Evolutionary conservation across 2,797 vertebrate genomes (phyloP), one percentile per base, ranked within the genome.

Genomic region (Amblyopsis hoosieri): DNA sequence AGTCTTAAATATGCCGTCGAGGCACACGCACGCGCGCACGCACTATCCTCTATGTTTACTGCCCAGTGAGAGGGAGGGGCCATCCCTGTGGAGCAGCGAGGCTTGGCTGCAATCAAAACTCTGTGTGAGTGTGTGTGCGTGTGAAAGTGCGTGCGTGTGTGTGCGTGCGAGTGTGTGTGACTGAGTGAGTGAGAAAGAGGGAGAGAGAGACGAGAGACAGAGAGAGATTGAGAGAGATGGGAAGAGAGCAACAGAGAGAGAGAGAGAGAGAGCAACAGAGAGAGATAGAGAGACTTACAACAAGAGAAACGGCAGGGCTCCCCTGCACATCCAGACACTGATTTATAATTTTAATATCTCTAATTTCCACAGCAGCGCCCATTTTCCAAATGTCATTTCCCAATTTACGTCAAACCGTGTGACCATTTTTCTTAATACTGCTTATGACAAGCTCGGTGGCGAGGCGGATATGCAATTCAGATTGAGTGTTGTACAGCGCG

Each of bases 331-430:
- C 84, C 89, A 92, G 92, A 94, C 92, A 93, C 93, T 95, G 94
- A 95, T 95, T 95, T 94, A 95, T 95, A 93, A 95, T 95, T 95
- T 94, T 96, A 95, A 96, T 95, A 95, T 94, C 92, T 93, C 90
- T 95, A 95, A 95, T 95, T 95, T 95, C 91, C 92, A 94, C 90
- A 85, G 90, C 90, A 85, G 89, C 78, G 73, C 84, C 90, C 90
- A 89, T 93, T 93, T 93, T 94, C 93, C 89, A 93, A 95, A 94
- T 92, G 92, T 93, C 93, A 94, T 94, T 94, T 95, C 94, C 93
- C 93, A 95, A 95, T 95, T 95, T 95, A 92, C 92, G 94, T 95
- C 94, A 94, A 94, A 93, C 88, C 68, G 86, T 80, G 91, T 91
- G 89, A 92, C 93, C 88, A 94, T 95, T 95, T 94, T 92, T 95